Base-by-base conservation (phyloP, 2,113 vertebrate genomes). In the Apeltes quadracus region DNA sequence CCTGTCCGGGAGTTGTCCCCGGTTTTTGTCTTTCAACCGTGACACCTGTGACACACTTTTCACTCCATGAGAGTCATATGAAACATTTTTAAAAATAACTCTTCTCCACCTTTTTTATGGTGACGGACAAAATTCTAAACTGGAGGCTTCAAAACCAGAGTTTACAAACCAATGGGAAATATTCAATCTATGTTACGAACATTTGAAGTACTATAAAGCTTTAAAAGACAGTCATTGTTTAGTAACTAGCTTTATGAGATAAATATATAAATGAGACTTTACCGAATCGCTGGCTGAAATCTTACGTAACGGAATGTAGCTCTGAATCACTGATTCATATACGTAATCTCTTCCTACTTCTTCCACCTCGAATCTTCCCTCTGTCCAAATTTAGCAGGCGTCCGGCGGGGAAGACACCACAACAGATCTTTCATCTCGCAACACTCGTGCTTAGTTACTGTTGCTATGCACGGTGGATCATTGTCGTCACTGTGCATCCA, bases 361-460 rank as follows among this genome's bases (percentile, higher is more conserved):
- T 36, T 76, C 44, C 20, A 75, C 76, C 56, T 79, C 38, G 8
- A 73, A 51, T 78, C 62, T 61, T 58, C 50, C 36, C 32, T 66
- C 77, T 61, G 65, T 89, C 82, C 71, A 85, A 83, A 91, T 92
- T 88, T 89, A 91, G 80, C 66, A 69, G 76, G 69, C 38, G 78
- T 85, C 79, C 34, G 10, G 68, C 59, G 23, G 65, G 79, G 75
- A 79, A 89, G 77, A 84, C 76, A 74, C 76, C 83, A 85, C 76
- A 86, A 85, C 81, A 78, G 67, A 84, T 89, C 75, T 58, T 83
- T 88, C 81, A 83, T 91, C 84, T 89, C 80, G n/a, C 77, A 86
- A 87, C 84, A 85, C 81, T 81, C 81, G 56, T 85, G 85, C 93
- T 73, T 94, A 87, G 94, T 92, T 93, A 94, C 93, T 89, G 94